A percentile compares a stretch with the other conserved stretches of the same genome.
These are phyloP conservation scores for Heliconius eleuchia DNA, from an alignment of 1,140 invertebrate species.

Conservation along the genomic window DNA sequence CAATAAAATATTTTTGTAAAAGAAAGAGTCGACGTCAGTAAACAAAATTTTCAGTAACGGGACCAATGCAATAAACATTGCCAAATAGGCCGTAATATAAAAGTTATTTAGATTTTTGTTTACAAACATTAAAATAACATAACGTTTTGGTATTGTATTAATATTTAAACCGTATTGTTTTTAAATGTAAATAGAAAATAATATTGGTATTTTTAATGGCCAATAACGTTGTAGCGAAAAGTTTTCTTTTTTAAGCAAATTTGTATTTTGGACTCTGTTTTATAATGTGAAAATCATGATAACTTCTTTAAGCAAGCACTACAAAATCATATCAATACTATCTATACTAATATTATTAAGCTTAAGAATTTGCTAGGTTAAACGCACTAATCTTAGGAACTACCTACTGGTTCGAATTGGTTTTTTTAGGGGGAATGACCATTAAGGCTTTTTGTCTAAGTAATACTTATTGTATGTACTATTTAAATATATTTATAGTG, in stretches of 20 bases:
- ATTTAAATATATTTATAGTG: too few species aligned
- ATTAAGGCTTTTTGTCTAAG: too few species aligned
- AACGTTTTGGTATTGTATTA: background rate
- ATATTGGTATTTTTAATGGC: background rate
- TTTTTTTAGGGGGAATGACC: too few species aligned
- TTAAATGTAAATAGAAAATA: background rate
- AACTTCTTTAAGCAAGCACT: too few species aligned
- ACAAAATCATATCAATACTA: too few species aligned
- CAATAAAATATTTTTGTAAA: conserved; percentile 32
- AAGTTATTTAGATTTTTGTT: conserved; percentile 16
- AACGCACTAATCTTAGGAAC: too few species aligned
- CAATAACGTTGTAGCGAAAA: background rate
- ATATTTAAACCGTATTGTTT: background rate
- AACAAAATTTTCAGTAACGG: conserved; percentile 39
- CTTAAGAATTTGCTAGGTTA: too few species aligned
- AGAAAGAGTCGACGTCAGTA: conserved; percentile 33
- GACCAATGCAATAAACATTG: conserved; percentile 28
- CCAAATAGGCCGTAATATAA: conserved; percentile 19
- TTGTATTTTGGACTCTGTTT: too few species aligned
- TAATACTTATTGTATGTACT: too few species aligned
- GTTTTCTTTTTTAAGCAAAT: background rate
- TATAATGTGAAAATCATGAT: too few species aligned
- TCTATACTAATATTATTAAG: too few species aligned
- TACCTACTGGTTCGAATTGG: too few species aligned
- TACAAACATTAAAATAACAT: conserved; percentile 11